phyloP scores from a whole-genome alignment of 1,140 invertebrate genomes.

The Papilio aristodemus region DNA sequence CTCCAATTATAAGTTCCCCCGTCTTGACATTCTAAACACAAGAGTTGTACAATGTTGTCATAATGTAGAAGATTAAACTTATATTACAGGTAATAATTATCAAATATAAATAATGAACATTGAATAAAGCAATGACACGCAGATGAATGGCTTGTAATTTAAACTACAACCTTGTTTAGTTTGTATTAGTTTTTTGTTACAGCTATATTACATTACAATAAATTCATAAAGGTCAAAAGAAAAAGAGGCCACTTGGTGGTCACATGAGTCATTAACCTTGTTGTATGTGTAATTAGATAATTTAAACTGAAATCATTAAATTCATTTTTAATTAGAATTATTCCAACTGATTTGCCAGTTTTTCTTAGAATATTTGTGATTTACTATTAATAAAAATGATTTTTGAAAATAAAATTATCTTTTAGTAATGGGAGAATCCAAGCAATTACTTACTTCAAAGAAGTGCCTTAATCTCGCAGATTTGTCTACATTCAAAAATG shows the following conservation, averaged over 20 bases:
- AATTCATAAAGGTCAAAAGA: background rate
- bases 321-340: background rate
- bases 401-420: no score
- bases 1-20: conserved; percentile 91
- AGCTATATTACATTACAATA: background rate
- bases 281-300: background rate
- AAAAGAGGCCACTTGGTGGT: background rate
- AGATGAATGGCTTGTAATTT: background rate
- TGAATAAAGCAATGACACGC: no score
- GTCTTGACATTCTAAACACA: conserved; percentile 86
- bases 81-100: no score
- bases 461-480: conserved; percentile 87
- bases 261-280: background rate
- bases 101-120: no score
- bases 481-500: conserved; percentile 88
- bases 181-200: background rate
- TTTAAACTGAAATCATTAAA: background rate
- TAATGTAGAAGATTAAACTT: no score
- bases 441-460: conserved; percentile 84
- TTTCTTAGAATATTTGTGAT: no score
- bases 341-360: no score
- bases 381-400: no score
- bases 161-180: background rate
- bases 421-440: conserved; percentile 21
- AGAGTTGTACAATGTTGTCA: conserved; percentile 15